Conservation (phyloP, 2,888 invertebrate genomes). For the Athalia cordata region DNA sequence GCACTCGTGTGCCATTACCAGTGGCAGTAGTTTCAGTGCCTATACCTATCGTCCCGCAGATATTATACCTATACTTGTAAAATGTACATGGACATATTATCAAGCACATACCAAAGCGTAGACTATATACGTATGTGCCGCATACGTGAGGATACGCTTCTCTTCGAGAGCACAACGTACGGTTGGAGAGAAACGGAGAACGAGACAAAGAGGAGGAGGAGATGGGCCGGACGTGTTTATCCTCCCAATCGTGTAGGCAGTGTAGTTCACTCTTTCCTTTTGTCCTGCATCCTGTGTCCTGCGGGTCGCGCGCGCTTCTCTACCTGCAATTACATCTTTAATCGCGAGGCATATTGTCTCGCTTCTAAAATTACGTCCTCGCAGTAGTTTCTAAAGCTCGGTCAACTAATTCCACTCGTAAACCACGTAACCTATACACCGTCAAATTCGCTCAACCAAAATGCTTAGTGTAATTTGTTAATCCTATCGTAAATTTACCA, state of each 20-base stretch:
- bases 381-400: slow-evolving; percentile 5
- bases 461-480: too few species aligned
- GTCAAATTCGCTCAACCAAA: too few species aligned
- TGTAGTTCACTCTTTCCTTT: neutral
- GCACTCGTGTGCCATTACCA: too few species aligned
- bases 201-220: slow-evolving; percentile 1
- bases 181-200: neutral
- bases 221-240: slow-evolving; percentile 21
- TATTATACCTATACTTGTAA: too few species aligned
- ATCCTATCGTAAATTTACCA: too few species aligned
- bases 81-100: neutral
- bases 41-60: too few species aligned
- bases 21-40: too few species aligned
- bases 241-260: slow-evolving; percentile 7
- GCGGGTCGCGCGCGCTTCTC: neutral
- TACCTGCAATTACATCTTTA: slow-evolving; percentile 34
- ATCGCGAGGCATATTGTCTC: slow-evolving; percentile 15
- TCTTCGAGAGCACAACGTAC: neutral
- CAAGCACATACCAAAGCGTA: neutral
- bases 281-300: slow-evolving; percentile 10
- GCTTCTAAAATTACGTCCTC: neutral
- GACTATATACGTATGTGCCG: neutral
- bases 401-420: neutral
- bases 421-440: too few species aligned
- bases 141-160: neutral